These are phyloP conservation scores for Drosophila vallismaia DNA, from an alignment of 2,888 invertebrate genomes.

Conservation along the genomic window DNA sequence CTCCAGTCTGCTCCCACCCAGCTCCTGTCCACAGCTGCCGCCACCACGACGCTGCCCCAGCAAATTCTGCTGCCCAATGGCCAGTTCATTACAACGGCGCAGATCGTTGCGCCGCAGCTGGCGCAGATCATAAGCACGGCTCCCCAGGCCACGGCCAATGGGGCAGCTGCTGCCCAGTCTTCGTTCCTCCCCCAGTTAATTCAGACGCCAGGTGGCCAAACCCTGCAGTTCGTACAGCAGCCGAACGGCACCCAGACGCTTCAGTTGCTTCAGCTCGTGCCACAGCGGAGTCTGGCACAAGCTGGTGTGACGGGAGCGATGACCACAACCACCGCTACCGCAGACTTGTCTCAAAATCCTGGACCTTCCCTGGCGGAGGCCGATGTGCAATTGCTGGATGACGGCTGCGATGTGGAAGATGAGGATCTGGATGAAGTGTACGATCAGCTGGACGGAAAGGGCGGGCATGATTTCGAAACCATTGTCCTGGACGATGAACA, in stretches of 20 bases:
- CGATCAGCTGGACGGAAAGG: conserved; percentile 67
- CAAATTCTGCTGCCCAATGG: conserved; percentile 84
- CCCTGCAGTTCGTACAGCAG: conserved; percentile 83
- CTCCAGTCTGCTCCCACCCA: conserved; percentile 64
- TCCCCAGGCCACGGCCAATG: conserved; percentile 47
- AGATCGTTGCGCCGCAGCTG: conserved; percentile 82
- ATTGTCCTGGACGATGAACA: conserved; percentile 81
- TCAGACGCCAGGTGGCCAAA: conserved; percentile 81
- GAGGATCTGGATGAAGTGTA: conserved; percentile 77
- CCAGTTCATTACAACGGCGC: conserved; percentile 83
- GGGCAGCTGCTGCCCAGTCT: conserved; percentile 55
- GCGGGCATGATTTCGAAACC: conserved; percentile 74
- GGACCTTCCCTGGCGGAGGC: conserved; percentile 68
- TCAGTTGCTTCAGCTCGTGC: conserved; percentile 78
- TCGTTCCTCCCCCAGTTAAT: conserved; percentile 79
- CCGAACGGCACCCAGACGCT: conserved; percentile 82
- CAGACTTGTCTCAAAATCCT: conserved; percentile 54
- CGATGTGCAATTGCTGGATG: conserved; percentile 78
- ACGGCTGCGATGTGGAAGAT: conserved; percentile 70
- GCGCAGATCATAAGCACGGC: conserved; percentile 81
- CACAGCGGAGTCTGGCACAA: conserved; percentile 64
- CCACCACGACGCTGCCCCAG: conserved; percentile 68
- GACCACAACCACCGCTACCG: conserved; percentile 47
- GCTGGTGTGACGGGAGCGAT: conserved; percentile 32
- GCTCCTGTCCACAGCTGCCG: conserved; percentile 65